A percentile compares a stretch with the other conserved stretches of the same genome.
These are phyloP conservation scores for Caradrina kadenii DNA, from an alignment of 2,888 invertebrate species.

Conservation along the genomic window DNA sequence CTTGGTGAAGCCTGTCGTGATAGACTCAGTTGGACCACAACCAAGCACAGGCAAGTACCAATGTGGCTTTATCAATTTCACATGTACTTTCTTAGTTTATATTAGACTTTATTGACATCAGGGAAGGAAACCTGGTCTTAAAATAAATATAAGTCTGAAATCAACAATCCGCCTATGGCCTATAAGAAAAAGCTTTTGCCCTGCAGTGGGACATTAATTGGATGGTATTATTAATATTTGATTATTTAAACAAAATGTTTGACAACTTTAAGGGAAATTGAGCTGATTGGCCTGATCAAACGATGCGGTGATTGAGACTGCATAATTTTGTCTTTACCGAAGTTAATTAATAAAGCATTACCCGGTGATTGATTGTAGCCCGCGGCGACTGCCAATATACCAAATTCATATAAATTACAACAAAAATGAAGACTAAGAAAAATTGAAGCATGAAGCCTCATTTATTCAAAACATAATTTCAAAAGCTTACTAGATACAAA, in stretches of 20 bases:
- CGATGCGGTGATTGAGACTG: slow-evolving; percentile 25
- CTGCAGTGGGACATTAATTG: no score
- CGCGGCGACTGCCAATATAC: slow-evolving; percentile 22
- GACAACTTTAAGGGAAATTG: slow-evolving; percentile 4
- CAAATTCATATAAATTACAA: slow-evolving; percentile 26
- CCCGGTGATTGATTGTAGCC: slow-evolving; percentile 14
- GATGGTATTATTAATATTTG: no score
- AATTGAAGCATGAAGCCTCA: slow-evolving; percentile 24
- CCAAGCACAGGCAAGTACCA: no score
- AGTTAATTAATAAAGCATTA: slow-evolving; percentile 47
- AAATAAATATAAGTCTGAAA: no score
- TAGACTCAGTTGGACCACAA: no score
- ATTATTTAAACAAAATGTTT: not conserved
- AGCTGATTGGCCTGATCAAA: slow-evolving; percentile 21
- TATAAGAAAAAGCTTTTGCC: no score
- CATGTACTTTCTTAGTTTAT: no score
- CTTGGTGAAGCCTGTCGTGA: not conserved
- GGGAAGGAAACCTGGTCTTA: no score
- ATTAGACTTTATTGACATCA: no score
- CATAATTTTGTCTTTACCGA: slow-evolving; percentile 22
- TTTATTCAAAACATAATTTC: slow-evolving; percentile 51
- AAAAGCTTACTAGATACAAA: slow-evolving; percentile 64
- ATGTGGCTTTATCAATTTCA: no score
- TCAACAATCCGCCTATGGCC: no score
- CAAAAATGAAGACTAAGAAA: slow-evolving; percentile 20